Conservation (phyloP, 92 coral and sea anemone species). For the Actinostola sp. region DNA sequence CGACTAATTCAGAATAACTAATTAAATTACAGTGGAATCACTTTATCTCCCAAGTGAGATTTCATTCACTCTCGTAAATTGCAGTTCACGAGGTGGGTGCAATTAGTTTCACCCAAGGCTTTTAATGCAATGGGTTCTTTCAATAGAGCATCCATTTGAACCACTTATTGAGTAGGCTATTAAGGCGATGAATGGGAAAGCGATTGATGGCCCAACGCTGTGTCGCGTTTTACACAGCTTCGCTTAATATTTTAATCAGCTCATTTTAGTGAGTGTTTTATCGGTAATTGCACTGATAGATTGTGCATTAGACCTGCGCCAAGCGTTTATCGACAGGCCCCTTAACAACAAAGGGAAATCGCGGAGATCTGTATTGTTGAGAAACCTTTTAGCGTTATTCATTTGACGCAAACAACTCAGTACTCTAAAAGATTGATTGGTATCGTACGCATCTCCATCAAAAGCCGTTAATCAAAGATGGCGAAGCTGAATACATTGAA, state of each 20-base stretch:
- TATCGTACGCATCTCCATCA: neutral
- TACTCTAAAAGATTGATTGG: constrained; percentile 1
- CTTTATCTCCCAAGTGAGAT: constrained; percentile 12
- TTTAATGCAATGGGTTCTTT: neutral
- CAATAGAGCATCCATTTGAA: neutral
- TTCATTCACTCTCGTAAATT: constrained; percentile 8
- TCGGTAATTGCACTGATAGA: constrained; percentile 20
- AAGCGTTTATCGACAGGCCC: constrained; percentile 3
- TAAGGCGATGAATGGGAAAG: neutral
- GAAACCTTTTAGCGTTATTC: constrained; percentile 24
- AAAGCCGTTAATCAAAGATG: constrained; percentile 45
- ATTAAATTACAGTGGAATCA: neutral
- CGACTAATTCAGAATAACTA: no score
- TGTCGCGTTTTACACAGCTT: neutral
- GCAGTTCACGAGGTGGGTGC: neutral
- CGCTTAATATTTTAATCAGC: neutral
- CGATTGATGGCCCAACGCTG: neutral
- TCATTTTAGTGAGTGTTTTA: constrained; percentile 21
- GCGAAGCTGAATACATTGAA: constrained; percentile 20
- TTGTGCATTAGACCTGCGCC: neutral
- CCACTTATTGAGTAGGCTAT: neutral
- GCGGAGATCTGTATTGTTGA: constrained; percentile 8
- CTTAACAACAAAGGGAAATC: constrained; percentile 5
- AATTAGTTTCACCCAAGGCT: neutral
- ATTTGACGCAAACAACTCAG: neutral